Evolutionary conservation across 1,140 invertebrate genomes (phyloP).

Genomic region (Cydia splendana): DNA sequence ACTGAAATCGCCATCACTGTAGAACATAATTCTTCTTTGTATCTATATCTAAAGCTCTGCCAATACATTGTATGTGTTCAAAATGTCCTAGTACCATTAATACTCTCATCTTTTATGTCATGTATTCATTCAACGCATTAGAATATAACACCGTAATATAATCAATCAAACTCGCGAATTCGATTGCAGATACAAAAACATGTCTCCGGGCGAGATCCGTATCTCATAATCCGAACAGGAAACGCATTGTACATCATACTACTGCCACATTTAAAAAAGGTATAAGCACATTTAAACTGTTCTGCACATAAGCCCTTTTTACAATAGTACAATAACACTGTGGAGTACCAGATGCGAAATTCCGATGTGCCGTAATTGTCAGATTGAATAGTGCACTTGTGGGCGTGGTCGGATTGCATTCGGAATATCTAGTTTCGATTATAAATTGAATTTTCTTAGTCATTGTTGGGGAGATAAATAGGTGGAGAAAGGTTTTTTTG

Average conservation of each 20-base stretch:
- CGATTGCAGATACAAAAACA: slow-evolving; percentile 50
- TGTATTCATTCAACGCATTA: slow-evolving; percentile 8
- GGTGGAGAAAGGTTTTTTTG: slow-evolving; percentile 12
- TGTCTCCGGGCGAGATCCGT: slow-evolving; percentile 67
- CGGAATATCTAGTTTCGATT: slow-evolving; percentile 41
- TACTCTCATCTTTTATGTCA: background rate
- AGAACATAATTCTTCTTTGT: background rate
- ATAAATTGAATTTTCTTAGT: slow-evolving; percentile 31
- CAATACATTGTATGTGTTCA: background rate
- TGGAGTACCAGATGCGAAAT: slow-evolving; percentile 73
- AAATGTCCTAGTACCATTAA: background rate
- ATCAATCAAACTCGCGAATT: slow-evolving; percentile 59
- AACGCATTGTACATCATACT: slow-evolving; percentile 62
- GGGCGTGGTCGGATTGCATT: slow-evolving; percentile 70
- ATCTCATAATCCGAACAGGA: slow-evolving; percentile 77
- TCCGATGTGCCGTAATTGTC: slow-evolving; percentile 55
- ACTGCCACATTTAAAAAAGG: background rate
- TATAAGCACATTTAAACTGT: background rate
- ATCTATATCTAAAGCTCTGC: background rate
- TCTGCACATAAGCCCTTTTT: background rate
- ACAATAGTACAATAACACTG: background rate
- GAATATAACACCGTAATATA: slow-evolving; percentile 34
- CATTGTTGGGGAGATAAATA: slow-evolving; percentile 31
- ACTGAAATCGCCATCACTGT: background rate
- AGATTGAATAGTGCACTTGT: slow-evolving; percentile 56